Percentiles rank a stretch among this genome's conserved stretches.
phyloP scores from a whole-genome alignment of 2,888 invertebrate species.

The Perithous albicinctus region DNA sequence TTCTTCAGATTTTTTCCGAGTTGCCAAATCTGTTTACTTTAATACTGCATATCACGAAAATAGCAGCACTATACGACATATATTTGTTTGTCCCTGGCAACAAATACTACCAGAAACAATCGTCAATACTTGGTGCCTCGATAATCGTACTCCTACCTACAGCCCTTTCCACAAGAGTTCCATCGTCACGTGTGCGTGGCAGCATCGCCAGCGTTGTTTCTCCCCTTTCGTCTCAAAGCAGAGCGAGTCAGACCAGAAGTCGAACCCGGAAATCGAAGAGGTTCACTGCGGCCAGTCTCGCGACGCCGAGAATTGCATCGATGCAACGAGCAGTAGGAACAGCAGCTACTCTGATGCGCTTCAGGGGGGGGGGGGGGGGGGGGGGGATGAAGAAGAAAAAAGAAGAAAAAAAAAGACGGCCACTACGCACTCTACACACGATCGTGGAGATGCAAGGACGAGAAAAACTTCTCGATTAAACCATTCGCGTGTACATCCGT shows the following conservation, averaged over 20 bases:
- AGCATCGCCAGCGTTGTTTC: constrained; percentile 39
- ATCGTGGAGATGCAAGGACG: constrained; percentile 67
- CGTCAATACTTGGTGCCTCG: too few relatives aligned
- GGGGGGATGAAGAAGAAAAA: constrained; percentile 40
- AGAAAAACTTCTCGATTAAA: constrained; percentile 68
- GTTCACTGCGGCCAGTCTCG: constrained; percentile 52
- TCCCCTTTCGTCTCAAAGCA: constrained; percentile 34
- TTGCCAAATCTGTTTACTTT: too few relatives aligned
- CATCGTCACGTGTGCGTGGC: constrained; percentile 59
- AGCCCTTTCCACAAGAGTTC: constrained; percentile 52
- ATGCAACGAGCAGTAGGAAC: constrained; percentile 36
- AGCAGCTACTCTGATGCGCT: constrained; percentile 39
- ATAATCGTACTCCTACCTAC: background rate
- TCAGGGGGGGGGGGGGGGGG: constrained; percentile 37
- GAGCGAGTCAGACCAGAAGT: constrained; percentile 54
- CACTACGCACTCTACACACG: constrained; percentile 53
- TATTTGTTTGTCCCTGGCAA: too few relatives aligned
- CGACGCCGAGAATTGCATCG: constrained; percentile 55
- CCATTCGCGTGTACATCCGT: constrained; percentile 64
- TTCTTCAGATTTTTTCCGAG: too few relatives aligned
- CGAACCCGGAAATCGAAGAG: constrained; percentile 66
- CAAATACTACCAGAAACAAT: too few relatives aligned
- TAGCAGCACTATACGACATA: too few relatives aligned
- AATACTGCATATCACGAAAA: too few relatives aligned
- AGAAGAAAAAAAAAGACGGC: constrained; percentile 46